A percentile compares a stretch with the other conserved stretches of the same genome.
Evolutionary conservation across 2,113 vertebrate genomes (phyloP).

Genomic region (Plecotus auritus): DNA sequence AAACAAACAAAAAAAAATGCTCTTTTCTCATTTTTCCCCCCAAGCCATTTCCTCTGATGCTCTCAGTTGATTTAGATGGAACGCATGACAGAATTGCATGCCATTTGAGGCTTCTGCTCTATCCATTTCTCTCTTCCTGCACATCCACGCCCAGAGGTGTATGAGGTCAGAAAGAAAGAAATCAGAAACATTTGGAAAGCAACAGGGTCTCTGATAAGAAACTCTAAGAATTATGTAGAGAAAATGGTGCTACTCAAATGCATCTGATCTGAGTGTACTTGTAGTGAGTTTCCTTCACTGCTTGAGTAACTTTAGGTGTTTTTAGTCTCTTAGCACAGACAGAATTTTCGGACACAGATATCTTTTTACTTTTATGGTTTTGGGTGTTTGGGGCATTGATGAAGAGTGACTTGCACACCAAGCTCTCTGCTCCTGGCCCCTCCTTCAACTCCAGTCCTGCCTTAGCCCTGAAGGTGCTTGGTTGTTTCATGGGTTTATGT

Average conservation of each 20-base stretch:
- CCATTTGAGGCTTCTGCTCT: not conserved
- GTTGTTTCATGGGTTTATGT: not conserved
- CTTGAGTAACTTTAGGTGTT: not conserved
- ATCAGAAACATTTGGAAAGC: not conserved
- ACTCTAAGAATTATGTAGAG: not conserved
- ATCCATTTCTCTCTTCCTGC: not conserved
- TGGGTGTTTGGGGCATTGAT: not conserved
- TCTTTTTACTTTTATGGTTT: not conserved
- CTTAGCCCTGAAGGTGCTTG: not conserved
- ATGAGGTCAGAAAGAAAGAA: not conserved
- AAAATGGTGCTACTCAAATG: not conserved
- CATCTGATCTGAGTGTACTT: not conserved
- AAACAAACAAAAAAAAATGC: not conserved
- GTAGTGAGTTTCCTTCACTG: not conserved
- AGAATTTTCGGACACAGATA: not conserved
- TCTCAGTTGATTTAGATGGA: not conserved
- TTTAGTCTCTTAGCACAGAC: not conserved
- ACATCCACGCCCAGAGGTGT: not conserved
- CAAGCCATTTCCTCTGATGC: not conserved
- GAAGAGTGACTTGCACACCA: not conserved
- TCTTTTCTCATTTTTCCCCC: not conserved
- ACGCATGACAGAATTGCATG: not conserved
- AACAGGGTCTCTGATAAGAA: not conserved
- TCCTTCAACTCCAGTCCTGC: not conserved
- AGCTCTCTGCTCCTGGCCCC: too few relatives aligned